These are phyloP conservation scores for Podarcis muralis DNA, from an alignment of 2,113 vertebrate species.

Conservation along the genomic window DNA sequence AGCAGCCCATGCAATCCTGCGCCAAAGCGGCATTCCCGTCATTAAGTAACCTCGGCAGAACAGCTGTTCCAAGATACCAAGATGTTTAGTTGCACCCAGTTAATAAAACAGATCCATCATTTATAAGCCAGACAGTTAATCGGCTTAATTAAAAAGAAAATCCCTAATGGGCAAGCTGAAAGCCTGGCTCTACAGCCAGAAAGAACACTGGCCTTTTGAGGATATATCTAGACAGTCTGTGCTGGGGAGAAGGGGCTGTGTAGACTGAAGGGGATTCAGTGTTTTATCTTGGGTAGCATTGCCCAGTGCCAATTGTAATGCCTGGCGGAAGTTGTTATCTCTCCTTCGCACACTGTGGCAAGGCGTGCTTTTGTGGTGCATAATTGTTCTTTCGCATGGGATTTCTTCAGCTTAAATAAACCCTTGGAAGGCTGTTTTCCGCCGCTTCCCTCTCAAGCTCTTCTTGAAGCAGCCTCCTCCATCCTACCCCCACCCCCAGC, in stretches of 20 bases:
- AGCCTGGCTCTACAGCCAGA: background rate
- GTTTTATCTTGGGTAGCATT: background rate
- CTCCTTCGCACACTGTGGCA: background rate
- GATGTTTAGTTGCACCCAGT: background rate
- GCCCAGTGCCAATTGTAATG: background rate
- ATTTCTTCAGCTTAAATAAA: background rate
- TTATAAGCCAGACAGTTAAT: constrained; percentile 14
- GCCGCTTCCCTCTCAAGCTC: background rate
- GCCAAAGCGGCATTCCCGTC: background rate
- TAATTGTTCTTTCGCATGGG: background rate
- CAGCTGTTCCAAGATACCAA: background rate
- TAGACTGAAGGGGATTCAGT: background rate
- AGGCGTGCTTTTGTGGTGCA: background rate
- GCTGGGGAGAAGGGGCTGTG: background rate
- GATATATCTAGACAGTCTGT: background rate
- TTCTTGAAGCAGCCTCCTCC: background rate
- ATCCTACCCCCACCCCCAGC: too few relatives aligned
- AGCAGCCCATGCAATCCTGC: too few relatives aligned
- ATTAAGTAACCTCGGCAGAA: background rate
- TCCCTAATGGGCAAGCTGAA: background rate
- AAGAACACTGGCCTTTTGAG: background rate
- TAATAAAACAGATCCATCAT: constrained; percentile 27
- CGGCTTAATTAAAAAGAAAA: constrained; percentile 19
- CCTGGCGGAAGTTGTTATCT: background rate
- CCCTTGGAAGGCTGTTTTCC: background rate